Evolutionary conservation across 2,113 vertebrate species (phyloP).

Genomic region (Trematocara variabile): DNA sequence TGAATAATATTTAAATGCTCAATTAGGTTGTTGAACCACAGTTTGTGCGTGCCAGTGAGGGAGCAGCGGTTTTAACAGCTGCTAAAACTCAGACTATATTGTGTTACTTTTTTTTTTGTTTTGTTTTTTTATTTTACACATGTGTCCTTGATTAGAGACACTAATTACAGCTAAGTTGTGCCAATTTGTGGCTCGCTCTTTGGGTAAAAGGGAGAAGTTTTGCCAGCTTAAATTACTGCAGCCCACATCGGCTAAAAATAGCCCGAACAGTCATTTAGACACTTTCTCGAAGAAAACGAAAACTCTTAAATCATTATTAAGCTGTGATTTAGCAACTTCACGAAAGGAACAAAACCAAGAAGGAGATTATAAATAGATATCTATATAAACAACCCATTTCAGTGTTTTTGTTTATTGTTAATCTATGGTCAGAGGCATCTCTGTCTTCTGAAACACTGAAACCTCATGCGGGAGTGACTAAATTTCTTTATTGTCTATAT

Average conservation of each 20-base stretch:
- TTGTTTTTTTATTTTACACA: neutral
- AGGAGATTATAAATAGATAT: neutral
- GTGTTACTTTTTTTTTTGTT: neutral
- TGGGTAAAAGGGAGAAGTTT: neutral
- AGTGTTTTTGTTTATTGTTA: neutral
- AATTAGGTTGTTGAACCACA: neutral
- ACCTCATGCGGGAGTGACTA: neutral
- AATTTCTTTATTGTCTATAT: neutral
- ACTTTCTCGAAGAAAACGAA: neutral
- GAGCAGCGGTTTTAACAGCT: neutral
- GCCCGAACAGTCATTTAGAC: neutral
- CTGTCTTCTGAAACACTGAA: neutral
- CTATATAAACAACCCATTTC: neutral
- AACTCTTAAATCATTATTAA: neutral
- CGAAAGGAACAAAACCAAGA: neutral
- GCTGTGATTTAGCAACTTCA: neutral
- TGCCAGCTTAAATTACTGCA: slow-evolving; percentile 3
- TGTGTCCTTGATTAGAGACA: neutral
- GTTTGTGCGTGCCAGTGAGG: neutral
- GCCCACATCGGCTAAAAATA: slow-evolving; percentile 18
- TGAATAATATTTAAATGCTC: neutral
- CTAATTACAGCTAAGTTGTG: neutral
- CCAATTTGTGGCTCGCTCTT: slow-evolving; percentile 19
- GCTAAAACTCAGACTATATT: neutral
- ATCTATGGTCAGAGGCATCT: neutral